Evolutionary conservation across 2,113 vertebrate genomes (phyloP).

Genomic region (Pseudopipra pipra): DNA sequence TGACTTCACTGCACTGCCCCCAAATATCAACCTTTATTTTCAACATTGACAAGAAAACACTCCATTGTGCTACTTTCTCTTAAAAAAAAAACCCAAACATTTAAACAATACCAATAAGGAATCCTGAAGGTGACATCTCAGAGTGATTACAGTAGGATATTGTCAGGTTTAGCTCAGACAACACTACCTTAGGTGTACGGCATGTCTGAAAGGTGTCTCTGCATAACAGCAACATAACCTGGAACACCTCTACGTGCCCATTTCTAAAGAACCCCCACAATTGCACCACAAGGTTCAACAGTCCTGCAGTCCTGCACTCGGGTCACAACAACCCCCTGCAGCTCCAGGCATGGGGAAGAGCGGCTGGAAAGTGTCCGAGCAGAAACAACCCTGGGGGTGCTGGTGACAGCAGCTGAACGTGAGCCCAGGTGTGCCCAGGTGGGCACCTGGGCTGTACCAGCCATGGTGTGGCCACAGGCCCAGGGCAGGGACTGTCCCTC

Average conservation of each 20-base stretch:
- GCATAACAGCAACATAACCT: not conserved
- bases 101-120: not conserved
- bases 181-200: not conserved
- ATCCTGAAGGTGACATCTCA: not conserved
- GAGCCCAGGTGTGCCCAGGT: not conserved
- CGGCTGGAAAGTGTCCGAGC: not conserved
- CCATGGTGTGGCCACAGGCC: not conserved
- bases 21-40: not conserved
- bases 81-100: not conserved
- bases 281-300: not conserved
- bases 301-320: not conserved
- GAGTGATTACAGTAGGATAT: not conserved
- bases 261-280: not conserved
- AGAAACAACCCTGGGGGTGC: not conserved
- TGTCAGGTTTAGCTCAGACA: not conserved
- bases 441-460: not conserved
- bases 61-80: not conserved
- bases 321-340: not conserved
- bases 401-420: not conserved
- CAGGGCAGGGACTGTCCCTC: not conserved
- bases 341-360: not conserved
- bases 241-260: rapidly evolving
- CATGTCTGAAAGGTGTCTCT: not conserved
- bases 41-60: not conserved
- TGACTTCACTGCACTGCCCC: not conserved